Conservation (phyloP, 2,888 invertebrate species). For the Ptychoptera contaminata region DNA sequence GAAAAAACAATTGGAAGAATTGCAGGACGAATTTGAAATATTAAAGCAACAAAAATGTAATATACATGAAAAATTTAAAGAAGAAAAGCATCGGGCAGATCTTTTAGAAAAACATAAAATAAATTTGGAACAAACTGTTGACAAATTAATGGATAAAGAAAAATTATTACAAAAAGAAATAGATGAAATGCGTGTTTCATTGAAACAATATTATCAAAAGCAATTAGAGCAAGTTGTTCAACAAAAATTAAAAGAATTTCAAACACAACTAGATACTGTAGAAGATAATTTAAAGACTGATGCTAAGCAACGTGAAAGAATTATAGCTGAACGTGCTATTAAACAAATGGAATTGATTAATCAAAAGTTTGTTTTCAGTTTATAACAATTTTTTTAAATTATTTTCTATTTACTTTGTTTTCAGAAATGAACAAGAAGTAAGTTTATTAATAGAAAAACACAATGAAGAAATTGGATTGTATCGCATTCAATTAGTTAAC, state of each 20-base stretch:
- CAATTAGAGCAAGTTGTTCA: constrained; percentile 65
- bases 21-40: constrained; percentile 41
- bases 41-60: constrained; percentile 34
- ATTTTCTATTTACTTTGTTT: constrained; percentile 11
- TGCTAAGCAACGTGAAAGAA: constrained; percentile 44
- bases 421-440: constrained; percentile 57
- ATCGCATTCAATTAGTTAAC: constrained; percentile 52
- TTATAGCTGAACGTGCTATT: constrained; percentile 52
- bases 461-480: constrained; percentile 58
- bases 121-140: constrained; percentile 33
- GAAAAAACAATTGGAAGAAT: constrained; percentile 39
- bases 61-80: constrained; percentile 35
- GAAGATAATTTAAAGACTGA: constrained; percentile 48
- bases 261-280: constrained; percentile 52
- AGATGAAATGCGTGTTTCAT: constrained; percentile 45
- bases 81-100: constrained; percentile 33
- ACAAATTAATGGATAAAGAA: neutral
- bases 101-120: constrained; percentile 39
- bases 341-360: constrained; percentile 55
- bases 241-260: constrained; percentile 61
- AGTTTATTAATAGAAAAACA: constrained; percentile 63
- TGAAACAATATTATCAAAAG: constrained; percentile 61
- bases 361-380: constrained; percentile 35
- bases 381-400: constrained; percentile 5
- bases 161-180: constrained; percentile 37